phyloP scores from a whole-genome alignment of 2,797 vertebrate genomes.

The Chaetophractus vellerosus region DNA sequence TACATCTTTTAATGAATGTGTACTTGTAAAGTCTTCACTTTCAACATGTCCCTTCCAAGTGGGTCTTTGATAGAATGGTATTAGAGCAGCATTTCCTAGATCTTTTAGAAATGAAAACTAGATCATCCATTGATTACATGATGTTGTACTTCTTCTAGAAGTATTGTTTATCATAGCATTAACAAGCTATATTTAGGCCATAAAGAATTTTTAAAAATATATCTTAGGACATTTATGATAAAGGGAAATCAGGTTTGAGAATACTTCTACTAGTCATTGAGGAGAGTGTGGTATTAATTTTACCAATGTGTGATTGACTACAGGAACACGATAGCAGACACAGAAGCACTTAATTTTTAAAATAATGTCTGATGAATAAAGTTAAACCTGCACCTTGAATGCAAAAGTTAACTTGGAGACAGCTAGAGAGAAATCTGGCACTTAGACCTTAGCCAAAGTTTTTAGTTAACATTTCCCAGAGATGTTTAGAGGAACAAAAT shows the following conservation, averaged over 20 bases:
- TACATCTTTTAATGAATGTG: background rate
- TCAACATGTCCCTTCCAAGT: background rate
- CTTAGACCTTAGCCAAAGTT: background rate
- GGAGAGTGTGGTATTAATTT: background rate
- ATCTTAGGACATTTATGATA: background rate
- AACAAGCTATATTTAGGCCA: background rate
- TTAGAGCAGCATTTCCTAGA: background rate
- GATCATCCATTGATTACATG: background rate
- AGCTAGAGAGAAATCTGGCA: background rate
- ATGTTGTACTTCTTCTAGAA: background rate
- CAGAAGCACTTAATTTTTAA: conserved; percentile 4
- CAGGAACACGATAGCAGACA: background rate
- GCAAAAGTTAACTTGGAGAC: background rate
- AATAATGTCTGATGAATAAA: conserved; percentile 29
- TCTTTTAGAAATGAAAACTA: background rate
- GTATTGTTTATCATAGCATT: background rate
- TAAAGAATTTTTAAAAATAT: background rate
- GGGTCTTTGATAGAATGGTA: background rate
- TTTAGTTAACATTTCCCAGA: background rate
- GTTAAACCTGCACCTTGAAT: background rate
- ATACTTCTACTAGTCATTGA: conserved; percentile 31
- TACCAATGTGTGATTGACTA: background rate
- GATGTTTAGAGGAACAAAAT: background rate
- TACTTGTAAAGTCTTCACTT: background rate
- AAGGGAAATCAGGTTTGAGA: conserved; percentile 34